These are phyloP conservation scores for Heterohyrax brucei DNA, from an alignment of 2,797 vertebrate species.

Conservation along the genomic window DNA sequence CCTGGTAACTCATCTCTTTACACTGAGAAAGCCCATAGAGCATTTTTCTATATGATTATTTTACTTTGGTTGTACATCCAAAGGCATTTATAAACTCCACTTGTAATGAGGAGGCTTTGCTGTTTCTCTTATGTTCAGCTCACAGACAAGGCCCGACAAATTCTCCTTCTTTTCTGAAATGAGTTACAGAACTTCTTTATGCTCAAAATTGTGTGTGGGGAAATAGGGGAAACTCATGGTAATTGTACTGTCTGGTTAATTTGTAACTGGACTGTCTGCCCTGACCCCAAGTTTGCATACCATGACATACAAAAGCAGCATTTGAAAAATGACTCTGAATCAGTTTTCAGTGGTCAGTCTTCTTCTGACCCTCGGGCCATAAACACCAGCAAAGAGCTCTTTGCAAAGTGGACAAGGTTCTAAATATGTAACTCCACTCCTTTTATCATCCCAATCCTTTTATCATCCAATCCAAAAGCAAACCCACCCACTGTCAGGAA, in stretches of 20 bases:
- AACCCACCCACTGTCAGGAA: conserved; percentile 55
- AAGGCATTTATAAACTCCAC: not conserved
- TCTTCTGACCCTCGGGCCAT: not conserved
- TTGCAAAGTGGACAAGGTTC: not conserved
- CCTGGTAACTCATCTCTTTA: not conserved
- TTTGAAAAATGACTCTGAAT: conserved; percentile 60
- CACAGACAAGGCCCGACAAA: not conserved
- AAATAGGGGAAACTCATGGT: not conserved
- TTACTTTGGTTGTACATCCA: conserved; percentile 21
- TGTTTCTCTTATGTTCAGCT: not conserved
- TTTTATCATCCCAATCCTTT: conserved; percentile 57
- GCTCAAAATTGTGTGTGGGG: conserved; percentile 62
- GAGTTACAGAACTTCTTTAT: conserved; percentile 6
- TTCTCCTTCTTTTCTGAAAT: not conserved
- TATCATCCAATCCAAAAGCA: too few relatives aligned
- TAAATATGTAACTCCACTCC: conserved; percentile 3
- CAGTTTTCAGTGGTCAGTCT: conserved; percentile 21
- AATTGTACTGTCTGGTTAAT: conserved; percentile 75
- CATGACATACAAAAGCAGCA: conserved; percentile 74
- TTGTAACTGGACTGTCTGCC: conserved; percentile 10
- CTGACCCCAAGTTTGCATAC: conserved; percentile 52
- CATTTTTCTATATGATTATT: conserved; percentile 6
- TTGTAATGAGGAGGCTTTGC: not conserved
- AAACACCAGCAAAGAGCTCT: not conserved
- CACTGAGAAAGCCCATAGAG: not conserved